Evolutionary conservation across 2,888 invertebrate genomes (phyloP).

Genomic region (Strigamia crassipes): DNA sequence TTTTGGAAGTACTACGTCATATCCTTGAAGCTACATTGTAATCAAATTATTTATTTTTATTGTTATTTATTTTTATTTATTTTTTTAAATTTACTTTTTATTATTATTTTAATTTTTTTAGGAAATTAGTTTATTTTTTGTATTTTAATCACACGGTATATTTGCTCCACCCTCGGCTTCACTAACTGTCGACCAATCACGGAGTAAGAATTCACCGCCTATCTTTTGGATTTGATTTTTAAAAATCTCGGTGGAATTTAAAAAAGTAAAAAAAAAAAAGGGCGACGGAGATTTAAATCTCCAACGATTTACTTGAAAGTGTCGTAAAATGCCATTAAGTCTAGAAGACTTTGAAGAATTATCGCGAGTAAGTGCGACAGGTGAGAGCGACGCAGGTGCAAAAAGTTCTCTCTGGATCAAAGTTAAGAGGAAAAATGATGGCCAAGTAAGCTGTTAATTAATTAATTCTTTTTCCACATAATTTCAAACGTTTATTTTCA

Average conservation of each 20-base stretch:
- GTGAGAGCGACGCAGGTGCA: slow-evolving; percentile 66
- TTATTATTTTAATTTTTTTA: no score
- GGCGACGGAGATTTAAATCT: neutral
- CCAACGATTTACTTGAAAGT: neutral
- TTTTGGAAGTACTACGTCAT: slow-evolving; percentile 43
- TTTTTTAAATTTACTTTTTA: no score
- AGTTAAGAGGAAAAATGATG: slow-evolving; percentile 65
- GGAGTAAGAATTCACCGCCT: neutral
- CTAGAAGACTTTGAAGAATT: slow-evolving; percentile 64
- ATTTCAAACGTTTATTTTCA: neutral
- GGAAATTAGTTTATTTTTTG: no score
- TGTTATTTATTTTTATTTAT: no score
- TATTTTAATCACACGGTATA: no score
- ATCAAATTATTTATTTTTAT: neutral
- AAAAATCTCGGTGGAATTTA: neutral
- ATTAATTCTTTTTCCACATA: no score
- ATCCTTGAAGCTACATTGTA: no score
- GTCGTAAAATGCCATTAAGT: slow-evolving; percentile 50
- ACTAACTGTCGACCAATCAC: neutral
- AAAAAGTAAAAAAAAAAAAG: neutral
- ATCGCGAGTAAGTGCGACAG: slow-evolving; percentile 57
- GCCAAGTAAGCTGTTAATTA: slow-evolving; percentile 57
- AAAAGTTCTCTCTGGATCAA: slow-evolving; percentile 67
- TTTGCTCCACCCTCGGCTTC: no score
- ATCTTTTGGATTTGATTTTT: neutral